A percentile compares a stretch with the other conserved stretches of the same genome.
These are phyloP conservation scores for Periparus ater DNA, from an alignment of 2,797 vertebrate genomes.

Conservation along the genomic window DNA sequence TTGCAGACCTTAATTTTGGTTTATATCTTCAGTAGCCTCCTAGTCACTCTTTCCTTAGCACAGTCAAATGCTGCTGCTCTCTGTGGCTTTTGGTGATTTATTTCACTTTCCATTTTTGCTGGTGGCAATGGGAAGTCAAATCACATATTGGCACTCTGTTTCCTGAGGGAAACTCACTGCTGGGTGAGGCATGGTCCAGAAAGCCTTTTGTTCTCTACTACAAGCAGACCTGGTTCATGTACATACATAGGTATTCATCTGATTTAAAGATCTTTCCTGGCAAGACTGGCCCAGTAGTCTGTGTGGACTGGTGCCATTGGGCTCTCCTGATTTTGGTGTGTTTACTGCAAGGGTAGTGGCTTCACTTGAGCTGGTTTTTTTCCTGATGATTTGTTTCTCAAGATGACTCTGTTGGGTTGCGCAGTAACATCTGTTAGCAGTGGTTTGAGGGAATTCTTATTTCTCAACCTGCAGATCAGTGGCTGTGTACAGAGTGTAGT, in stretches of 20 bases:
- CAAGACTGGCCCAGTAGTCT: no score
- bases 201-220: background rate
- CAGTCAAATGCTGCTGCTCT: background rate
- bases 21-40: background rate
- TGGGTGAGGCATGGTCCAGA: background rate
- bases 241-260: fast-evolving
- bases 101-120: background rate
- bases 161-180: background rate
- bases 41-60: background rate
- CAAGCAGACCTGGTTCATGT: background rate
- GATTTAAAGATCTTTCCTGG: background rate
- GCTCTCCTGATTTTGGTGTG: background rate
- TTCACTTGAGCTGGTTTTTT: background rate
- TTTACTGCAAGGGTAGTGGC: background rate
- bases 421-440: background rate
- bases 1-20: background rate
- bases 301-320: background rate
- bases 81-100: fast-evolving
- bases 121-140: background rate
- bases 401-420: background rate
- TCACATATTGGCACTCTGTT: background rate
- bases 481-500: background rate
- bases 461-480: background rate
- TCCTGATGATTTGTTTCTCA: background rate
- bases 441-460: background rate